Evolutionary conservation across 2,113 vertebrate genomes (phyloP), one percentile per base, ranked within the genome.

Genomic region (Otolemur garnettii): DNA sequence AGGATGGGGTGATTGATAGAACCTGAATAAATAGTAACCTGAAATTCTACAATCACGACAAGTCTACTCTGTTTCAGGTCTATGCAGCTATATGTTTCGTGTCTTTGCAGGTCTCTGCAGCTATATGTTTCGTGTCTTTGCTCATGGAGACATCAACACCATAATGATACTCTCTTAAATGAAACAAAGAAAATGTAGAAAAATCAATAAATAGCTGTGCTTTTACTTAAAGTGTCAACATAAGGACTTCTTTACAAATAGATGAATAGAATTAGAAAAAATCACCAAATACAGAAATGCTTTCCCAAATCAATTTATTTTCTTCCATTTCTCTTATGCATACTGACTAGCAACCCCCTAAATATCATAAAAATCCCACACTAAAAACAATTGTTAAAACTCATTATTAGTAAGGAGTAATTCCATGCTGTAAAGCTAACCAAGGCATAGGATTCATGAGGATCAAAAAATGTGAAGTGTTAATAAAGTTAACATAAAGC

Each of bases 221-320:
- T 96, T 93, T 85, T 35, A 88, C 45, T 83, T 90, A 78, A 86
- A 95, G 86, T 79, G 77, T 57, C 28, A 91, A 55, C 87, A 95
- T 75, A 75, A 14, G 35, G 45, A 87, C 5, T 72, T 3, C 10
- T 77, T 89, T 87, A 42, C 9, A 62, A 89, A 87, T 4, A 87
- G 64, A 53, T 82, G 50, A 94, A 64, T 45, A 30, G 26, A 83
- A 75, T 82, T 55, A 87, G 2, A 33, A 72, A 92, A 30, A 78
- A 7, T 77, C 19, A 33, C 30, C 83, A 79, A 92, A 82, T 72
- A 90, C 78, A 90, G 62, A 90, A 78, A 79, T 53, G 26, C 14
- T 83, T 82, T 86, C 30, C 11, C 45, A 93, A 90, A 89, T 86
- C 82, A 38, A 75, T 80, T 64, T 62, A 35, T 90, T 97, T 96